Percentiles rank a stretch among this genome's conserved stretches.
Evolutionary conservation across 2,888 invertebrate genomes (phyloP).

Genomic region (Sipha maydis): DNA sequence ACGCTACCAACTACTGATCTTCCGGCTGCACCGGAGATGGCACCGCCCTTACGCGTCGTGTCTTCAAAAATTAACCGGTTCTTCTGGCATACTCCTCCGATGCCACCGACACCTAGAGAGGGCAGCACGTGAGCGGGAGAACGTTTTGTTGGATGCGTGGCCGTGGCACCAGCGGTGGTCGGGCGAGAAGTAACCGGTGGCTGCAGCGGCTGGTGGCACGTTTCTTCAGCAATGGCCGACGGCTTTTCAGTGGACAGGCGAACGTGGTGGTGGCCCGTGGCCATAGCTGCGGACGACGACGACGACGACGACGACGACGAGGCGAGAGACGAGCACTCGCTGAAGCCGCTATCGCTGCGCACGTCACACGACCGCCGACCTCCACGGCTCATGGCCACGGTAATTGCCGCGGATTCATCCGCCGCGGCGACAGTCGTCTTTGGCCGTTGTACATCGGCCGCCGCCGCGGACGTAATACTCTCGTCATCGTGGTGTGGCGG

Average conservation of each 20-base stretch:
- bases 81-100: not conserved
- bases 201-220: not conserved
- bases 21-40: not conserved
- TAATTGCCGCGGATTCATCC: not conserved
- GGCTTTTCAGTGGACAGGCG: not conserved
- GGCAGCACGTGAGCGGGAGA: slow-evolving; percentile 1
- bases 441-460: not conserved
- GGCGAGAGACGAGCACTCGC: slow-evolving; percentile 66
- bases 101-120: slow-evolving; percentile 15
- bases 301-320: slow-evolving; percentile 56
- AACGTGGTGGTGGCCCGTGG: not conserved
- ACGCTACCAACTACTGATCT: not conserved
- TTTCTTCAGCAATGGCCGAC: slow-evolving; percentile 24
- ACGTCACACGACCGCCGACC: slow-evolving; percentile 65
- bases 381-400: not conserved
- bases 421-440: not conserved
- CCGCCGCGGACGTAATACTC: not conserved
- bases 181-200: not conserved
- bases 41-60: not conserved
- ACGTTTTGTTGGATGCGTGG: not conserved
- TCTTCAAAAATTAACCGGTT: slow-evolving; percentile 37
- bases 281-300: not conserved
- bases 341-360: slow-evolving; percentile 67
- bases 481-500: not conserved
- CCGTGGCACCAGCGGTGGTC: not conserved